Percentiles rank a stretch among this genome's conserved stretches.
These are phyloP conservation scores for Mactromeris polynyma DNA, from an alignment of 2,888 invertebrate species.

Conservation along the genomic window DNA sequence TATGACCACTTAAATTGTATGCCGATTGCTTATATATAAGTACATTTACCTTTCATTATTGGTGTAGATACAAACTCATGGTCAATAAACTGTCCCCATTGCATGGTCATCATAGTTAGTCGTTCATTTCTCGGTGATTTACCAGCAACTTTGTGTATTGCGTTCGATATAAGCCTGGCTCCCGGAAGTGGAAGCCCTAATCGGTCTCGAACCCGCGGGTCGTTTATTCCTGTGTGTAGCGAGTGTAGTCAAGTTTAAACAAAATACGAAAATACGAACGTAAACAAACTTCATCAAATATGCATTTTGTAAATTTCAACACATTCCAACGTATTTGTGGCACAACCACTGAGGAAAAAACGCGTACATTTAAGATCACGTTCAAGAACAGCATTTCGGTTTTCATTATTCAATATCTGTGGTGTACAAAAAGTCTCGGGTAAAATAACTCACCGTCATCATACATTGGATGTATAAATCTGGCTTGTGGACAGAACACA, in stretches of 20 bases:
- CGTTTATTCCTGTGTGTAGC: constrained; percentile 54
- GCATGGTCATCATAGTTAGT: constrained; percentile 70
- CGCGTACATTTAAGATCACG: too few relatives aligned
- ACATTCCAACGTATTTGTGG: too few relatives aligned
- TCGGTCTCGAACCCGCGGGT: constrained; percentile 45
- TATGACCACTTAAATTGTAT: too few relatives aligned
- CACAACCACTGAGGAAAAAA: too few relatives aligned
- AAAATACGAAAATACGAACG: background rate
- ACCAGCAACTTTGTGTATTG: constrained; percentile 48
- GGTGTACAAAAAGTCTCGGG: too few relatives aligned
- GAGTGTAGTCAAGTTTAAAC: too few relatives aligned
- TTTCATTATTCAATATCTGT: too few relatives aligned
- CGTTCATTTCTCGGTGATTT: constrained; percentile 48
- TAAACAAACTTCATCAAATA: too few relatives aligned
- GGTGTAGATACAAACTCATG: constrained; percentile 70
- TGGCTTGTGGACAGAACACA: constrained; percentile 42
- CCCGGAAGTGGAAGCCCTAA: constrained; percentile 61
- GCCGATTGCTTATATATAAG: background rate
- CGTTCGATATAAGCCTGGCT: constrained; percentile 63
- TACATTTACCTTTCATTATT: constrained; percentile 63
- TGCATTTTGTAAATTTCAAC: too few relatives aligned
- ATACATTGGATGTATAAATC: constrained; percentile 64
- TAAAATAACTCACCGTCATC: constrained; percentile 49
- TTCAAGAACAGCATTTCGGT: too few relatives aligned
- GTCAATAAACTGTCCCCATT: constrained; percentile 73